Conservation (phyloP, 2,888 invertebrate species). For the Altica lythri region DNA sequence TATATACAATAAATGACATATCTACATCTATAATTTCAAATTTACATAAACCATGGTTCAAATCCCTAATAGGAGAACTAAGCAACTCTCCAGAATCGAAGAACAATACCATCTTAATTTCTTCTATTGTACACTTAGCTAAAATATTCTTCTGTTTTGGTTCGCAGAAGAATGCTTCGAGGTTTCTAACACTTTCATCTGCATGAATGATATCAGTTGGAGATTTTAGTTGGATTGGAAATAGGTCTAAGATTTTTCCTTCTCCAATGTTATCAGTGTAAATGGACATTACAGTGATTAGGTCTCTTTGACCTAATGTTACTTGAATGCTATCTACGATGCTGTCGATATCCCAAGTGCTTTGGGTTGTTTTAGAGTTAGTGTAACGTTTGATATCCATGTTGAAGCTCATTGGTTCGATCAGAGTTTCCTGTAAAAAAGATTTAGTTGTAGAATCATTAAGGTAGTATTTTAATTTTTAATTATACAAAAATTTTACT, state of each 20-base stretch:
- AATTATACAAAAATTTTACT: too few relatives aligned
- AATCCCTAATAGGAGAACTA: constrained; percentile 74
- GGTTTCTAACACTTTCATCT: constrained; percentile 62
- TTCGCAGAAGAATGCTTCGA: constrained; percentile 76
- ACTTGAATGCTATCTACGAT: constrained; percentile 69
- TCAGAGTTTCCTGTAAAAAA: constrained; percentile 70
- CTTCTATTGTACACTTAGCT: constrained; percentile 69
- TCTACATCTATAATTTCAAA: constrained; percentile 71
- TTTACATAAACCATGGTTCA: constrained; percentile 72
- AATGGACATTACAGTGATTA: constrained; percentile 72
- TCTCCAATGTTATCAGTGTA: constrained; percentile 74
- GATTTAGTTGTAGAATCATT: too few relatives aligned
- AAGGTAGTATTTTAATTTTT: too few relatives aligned
- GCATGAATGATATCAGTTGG: constrained; percentile 38
- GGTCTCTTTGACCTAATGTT: constrained; percentile 75
- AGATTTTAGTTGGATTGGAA: constrained; percentile 49
- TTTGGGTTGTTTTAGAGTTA: constrained; percentile 56
- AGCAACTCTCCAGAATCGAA: constrained; percentile 75
- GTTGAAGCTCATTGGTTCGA: constrained; percentile 74
- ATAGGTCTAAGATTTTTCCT: constrained; percentile 61
- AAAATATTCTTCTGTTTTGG: constrained; percentile 66
- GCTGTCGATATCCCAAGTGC: constrained; percentile 65
- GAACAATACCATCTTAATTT: constrained; percentile 71
- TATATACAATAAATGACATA: constrained; percentile 67
- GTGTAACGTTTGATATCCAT: constrained; percentile 73